Evolutionary conservation across 2,113 vertebrate genomes (phyloP), one percentile per base, ranked within the genome.

Genomic region (Trichomycterus rosablanca): DNA sequence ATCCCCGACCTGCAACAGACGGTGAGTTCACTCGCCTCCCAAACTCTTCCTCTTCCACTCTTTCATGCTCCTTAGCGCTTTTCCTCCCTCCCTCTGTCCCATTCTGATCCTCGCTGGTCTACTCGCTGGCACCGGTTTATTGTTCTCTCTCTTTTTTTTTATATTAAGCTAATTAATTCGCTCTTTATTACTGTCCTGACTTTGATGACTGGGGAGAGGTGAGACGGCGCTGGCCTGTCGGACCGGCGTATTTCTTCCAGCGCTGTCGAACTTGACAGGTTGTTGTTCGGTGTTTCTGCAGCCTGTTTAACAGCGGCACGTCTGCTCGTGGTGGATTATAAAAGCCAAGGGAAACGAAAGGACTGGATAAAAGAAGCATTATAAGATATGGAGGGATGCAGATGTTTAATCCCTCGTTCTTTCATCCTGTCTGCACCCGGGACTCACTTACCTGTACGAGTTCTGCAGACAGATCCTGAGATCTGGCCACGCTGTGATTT

Each of bases 1-100:
- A 72, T 72, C 59, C 69, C 69, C 19, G 69, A 72, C 69, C 69
- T 72, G 40, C 69, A 72, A 44, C 69, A 72, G 50, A 72, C 69
- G 30, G 63, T 72, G 63, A 72, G 69, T 71, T 26, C 35, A 54
- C 54, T 61, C 15, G 28, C 32, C 24, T 57, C 42, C 12, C 42
- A 49, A 59, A 65, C 66, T 68, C 54, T 63, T 20, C 16, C 23
- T 3, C 19, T 24, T 46, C 23, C 22, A 22, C 50, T 43, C 35
- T 22, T 24, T 35, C 7, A 34, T 54, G 8, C n/a, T 28, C 14
- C 7, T 6, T 57, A 22, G 40, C n/a, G 18, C 19, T 46, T 20
- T 15, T 9, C 49, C 28, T 24, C 12, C 11, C 26, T 40, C 30
- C 11, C 37, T 57, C 24, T 53, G 19, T 46, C 54, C 42, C 42